These are phyloP conservation scores for Nephrotoma appendiculata DNA, from an alignment of 2,888 invertebrate species.

Conservation along the genomic window DNA sequence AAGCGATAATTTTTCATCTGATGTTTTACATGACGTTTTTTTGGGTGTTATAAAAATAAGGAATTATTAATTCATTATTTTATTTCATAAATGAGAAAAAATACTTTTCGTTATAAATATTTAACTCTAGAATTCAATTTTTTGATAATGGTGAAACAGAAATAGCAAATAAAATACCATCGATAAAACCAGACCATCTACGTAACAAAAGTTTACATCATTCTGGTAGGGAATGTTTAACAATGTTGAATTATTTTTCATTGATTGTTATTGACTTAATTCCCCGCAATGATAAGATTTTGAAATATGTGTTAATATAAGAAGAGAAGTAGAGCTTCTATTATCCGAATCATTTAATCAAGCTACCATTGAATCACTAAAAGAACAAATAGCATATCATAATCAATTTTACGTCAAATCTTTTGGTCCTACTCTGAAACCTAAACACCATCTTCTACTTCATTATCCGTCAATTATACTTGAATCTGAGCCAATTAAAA, in stretches of 20 bases:
- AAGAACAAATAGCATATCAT: not conserved
- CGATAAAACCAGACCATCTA: conserved; percentile 9
- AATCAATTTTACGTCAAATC: not conserved
- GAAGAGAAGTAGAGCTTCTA: not conserved
- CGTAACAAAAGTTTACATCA: conserved; percentile 10
- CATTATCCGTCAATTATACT: too few relatives aligned
- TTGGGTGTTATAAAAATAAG: conserved; percentile 10
- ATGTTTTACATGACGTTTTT: too few relatives aligned
- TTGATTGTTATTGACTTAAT: conserved; percentile 10
- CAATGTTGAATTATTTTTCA: too few relatives aligned
- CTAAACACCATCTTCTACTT: conserved; percentile 10
- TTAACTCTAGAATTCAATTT: conserved; percentile 10
- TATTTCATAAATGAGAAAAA: conserved; percentile 6
- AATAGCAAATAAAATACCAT: conserved; percentile 7
- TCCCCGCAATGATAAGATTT: conserved; percentile 9
- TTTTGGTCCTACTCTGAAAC: conserved; percentile 10
- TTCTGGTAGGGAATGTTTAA: conserved; percentile 11
- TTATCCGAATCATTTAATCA: not conserved
- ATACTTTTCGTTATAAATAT: conserved; percentile 9
- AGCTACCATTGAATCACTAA: not conserved
- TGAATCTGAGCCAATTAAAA: conserved; percentile 8
- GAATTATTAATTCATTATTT: not conserved
- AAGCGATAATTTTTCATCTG: conserved; percentile 10
- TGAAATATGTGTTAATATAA: conserved; percentile 6
- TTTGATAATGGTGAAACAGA: conserved; percentile 12